Conservation (phyloP, 2,888 invertebrate species). For the Coecobrya sp. region DNA sequence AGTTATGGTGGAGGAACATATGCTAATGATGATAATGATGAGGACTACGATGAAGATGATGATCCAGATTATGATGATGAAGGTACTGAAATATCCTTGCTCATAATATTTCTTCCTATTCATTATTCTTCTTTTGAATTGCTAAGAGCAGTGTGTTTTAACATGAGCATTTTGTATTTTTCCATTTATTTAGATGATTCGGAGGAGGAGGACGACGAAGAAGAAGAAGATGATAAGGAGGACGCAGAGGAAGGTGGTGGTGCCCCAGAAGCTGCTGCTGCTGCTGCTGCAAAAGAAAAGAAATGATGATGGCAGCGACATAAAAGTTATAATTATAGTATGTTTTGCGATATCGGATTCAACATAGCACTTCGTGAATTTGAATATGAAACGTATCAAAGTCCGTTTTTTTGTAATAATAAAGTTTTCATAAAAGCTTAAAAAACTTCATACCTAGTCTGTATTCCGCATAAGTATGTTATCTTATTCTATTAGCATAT, state of each 20-base stretch:
- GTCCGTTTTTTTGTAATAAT: neutral
- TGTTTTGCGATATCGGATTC: too few species aligned
- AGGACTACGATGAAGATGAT: conserved; percentile 83
- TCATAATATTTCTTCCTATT: neutral
- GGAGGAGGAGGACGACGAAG: conserved; percentile 53
- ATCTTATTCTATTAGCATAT: too few species aligned
- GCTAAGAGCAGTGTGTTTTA: neutral
- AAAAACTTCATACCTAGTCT: neutral
- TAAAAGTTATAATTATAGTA: neutral
- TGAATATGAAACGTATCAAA: neutral
- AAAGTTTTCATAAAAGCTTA: neutral
- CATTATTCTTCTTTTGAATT: too few species aligned
- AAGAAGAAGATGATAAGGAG: conserved; percentile 84
- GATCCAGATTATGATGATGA: conserved; percentile 82
- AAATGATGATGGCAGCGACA: neutral
- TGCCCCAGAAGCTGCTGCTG: neutral
- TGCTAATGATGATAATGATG: conserved; percentile 87
- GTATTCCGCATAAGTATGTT: too few species aligned
- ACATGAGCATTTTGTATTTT: conserved; percentile 76
- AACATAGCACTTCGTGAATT: neutral
- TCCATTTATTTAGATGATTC: conserved; percentile 76
- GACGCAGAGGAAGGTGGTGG: neutral
- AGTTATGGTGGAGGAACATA: conserved; percentile 81
- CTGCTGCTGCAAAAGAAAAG: neutral
- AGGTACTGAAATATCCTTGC: neutral